Percentiles rank a stretch among this genome's conserved stretches.
Evolutionary conservation across 2,888 invertebrate species (phyloP).

Genomic region (Hedya salicella): DNA sequence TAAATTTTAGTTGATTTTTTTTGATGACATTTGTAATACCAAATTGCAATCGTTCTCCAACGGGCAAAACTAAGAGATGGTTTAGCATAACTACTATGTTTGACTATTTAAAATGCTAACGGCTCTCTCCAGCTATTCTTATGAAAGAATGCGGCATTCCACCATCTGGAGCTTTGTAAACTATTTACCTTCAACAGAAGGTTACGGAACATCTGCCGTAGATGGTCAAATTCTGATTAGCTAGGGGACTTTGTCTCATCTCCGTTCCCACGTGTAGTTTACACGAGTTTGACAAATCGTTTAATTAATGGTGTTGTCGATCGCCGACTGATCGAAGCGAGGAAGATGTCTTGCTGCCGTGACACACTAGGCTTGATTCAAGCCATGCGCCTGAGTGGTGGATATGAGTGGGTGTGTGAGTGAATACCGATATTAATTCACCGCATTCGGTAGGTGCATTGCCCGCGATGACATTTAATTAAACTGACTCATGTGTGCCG

Average conservation of each 20-base stretch:
- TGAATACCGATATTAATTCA: constrained; percentile 65
- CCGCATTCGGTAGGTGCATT: constrained; percentile 63
- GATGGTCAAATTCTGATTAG: constrained; percentile 21
- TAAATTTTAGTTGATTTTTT: not conserved
- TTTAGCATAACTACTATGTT: not conserved
- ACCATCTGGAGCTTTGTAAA: constrained; percentile 24
- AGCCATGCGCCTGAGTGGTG: constrained; percentile 48
- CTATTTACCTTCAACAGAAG: constrained; percentile 25
- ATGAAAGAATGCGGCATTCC: not conserved
- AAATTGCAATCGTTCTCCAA: not conserved
- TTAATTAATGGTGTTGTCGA: constrained; percentile 40
- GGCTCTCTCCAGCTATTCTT: not conserved
- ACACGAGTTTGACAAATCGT: constrained; percentile 43
- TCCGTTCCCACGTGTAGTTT: constrained; percentile 40
- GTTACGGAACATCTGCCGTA: constrained; percentile 26
- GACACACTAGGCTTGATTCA: constrained; percentile 40
- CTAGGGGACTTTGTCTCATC: constrained; percentile 21
- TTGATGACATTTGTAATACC: not conserved
- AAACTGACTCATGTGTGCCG: constrained; percentile 67
- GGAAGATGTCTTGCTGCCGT: constrained; percentile 46
- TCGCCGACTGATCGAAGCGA: constrained; percentile 26
- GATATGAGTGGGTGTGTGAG: constrained; percentile 57
- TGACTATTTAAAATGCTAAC: constrained; percentile 4
- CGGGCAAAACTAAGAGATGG: not conserved
- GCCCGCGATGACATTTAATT: constrained; percentile 76